Base-by-base conservation (phyloP, 1,140 invertebrate species). In the Helicoverpa zea region DNA sequence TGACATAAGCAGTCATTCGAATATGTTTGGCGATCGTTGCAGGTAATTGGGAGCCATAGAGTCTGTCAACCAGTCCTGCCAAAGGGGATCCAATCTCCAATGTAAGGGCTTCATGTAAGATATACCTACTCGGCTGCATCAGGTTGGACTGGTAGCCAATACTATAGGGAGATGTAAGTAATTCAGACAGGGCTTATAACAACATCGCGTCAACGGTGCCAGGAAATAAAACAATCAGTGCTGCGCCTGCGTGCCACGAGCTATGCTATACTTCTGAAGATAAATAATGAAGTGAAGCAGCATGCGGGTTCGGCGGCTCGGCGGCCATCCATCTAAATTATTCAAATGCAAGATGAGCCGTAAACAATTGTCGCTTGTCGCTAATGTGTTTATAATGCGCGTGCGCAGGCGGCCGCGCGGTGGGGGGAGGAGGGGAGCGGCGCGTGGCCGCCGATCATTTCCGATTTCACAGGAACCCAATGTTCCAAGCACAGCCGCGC, bases 321-420 rank as follows among this genome's bases (percentile, higher is more conserved):
- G 47, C 51, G 30, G 73, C 68, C 76, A 81, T 86, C 72, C 81
- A 85, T 83, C 83, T 83, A 85, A 87, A 88, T 87, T 83, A 87
- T 85, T 85, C 81, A 85, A 88, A 85, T 87, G 76, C 79, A 68
- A 81, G 61, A 85, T 85, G 80, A 81, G 72, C 83, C 84, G 77
- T 86, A 87, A 85, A 87, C 84, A 85, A 83, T 84, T 77, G 78
- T 61, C 81, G 52, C 43, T 16, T 51, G 61, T 76, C 63, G 78
- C 84, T 84, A 83, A 89, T 89, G 85, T 75, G 68, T 85, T 89
- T 89, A 88, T 89, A 89, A 88, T 88, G 84, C 43, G 43, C 43
- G 16, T n/a, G 56, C 49, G 58, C 43, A 59, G 52, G 13, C 52
- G 72, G 56, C 61, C 23, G 23, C 23, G 23, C 23, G 23, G 23